Evolutionary conservation across 1,140 invertebrate genomes (phyloP), one percentile per base, ranked within the genome.

Genomic region (Bombus superbus): DNA sequence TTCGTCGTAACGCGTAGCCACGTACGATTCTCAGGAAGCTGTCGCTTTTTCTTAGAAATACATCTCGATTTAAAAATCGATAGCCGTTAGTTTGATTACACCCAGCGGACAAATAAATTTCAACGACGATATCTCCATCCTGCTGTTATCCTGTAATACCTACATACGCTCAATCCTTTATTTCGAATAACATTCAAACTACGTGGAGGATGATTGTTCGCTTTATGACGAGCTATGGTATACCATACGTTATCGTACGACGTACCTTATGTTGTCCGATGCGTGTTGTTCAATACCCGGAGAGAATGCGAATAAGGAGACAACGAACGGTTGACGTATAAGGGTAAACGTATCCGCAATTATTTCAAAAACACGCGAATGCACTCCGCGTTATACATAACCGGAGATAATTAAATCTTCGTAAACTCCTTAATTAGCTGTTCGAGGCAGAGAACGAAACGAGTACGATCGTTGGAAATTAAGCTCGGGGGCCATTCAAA

Each of bases 401-500:
- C 42, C 22, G n/a, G 1, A 42, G 15, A 32, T 75, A 75, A 75
- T 75, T 75, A 75, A 72, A 72, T 72, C 71, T 76, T 38, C 74
- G 25, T 59, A 28, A 57, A 76, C 74, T 59, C 38, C 35, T 35
- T 35, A 10, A 77, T 38, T 77, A 18, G 15, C 32, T 57, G 72
- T 35, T 64, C 47, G 72, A 87, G 44, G 32, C 59, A 59, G 72
- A 72, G n/a, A 68, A 81, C 11, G 57, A 38, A 73, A 59, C 59
- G 66, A 85, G 35, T 18, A 18, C 11, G 59, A 78, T 88, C 78
- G 59, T 47, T 85, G 40, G 53, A 59, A 76, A 87, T 88, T 69
- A 72, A 53, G 40, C 40, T 44, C 1, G 15, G 4, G 35, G 4
- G 53, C 38, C 47, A 78, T 40, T 68, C 66, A 42, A 35, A 59